Evolutionary conservation across 2,888 invertebrate species (phyloP).

Genomic region (Noctua fimbriata): DNA sequence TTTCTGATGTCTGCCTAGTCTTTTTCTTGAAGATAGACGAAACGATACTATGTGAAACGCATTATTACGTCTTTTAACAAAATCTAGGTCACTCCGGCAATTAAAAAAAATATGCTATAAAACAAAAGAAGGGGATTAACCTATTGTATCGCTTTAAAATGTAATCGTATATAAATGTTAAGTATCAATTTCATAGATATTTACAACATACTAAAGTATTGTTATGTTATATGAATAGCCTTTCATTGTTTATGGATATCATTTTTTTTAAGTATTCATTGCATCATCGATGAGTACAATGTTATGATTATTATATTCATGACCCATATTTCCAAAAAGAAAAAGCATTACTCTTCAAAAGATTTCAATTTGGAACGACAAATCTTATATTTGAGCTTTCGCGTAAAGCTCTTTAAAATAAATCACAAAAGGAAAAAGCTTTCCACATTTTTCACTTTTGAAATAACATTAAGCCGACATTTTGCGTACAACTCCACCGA

Average conservation of each 20-base stretch:
- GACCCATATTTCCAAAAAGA: background rate
- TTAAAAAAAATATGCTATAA: conserved; percentile 9
- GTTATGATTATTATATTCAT: background rate
- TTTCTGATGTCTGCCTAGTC: background rate
- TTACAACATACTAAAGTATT: conserved; percentile 2
- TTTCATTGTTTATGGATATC: background rate
- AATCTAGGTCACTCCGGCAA: conserved; percentile 3
- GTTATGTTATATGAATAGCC: background rate
- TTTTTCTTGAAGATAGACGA: background rate
- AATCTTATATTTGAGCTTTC: background rate
- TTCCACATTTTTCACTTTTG: background rate
- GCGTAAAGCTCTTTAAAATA: background rate
- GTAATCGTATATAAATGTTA: conserved; percentile 12
- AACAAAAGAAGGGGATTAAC: background rate
- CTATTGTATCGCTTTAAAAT: conserved; percentile 1
- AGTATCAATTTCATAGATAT: conserved; percentile 2
- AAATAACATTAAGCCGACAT: background rate
- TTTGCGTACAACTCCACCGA: background rate
- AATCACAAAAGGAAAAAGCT: background rate
- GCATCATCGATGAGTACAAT: background rate
- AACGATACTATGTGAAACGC: background rate
- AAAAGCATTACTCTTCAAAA: background rate
- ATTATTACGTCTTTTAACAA: background rate
- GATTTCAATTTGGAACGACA: background rate
- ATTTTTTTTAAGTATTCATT: background rate